Conservation (phyloP, 2,888 invertebrate genomes). For the Zele albiditarsus region DNA sequence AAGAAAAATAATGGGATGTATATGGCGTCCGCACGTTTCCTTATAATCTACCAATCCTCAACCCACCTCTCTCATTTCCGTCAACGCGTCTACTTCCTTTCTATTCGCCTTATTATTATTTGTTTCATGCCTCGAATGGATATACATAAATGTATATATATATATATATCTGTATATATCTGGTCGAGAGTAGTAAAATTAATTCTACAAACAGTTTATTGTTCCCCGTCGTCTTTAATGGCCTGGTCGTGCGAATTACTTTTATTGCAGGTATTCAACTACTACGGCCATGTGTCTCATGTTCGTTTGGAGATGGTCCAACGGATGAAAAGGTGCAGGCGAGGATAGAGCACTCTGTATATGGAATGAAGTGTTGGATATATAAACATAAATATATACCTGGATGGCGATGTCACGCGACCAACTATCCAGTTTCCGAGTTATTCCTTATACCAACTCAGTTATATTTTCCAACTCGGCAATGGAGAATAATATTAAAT, state of each 20-base stretch:
- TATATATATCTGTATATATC: not conserved
- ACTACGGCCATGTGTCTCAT: constrained; percentile 22
- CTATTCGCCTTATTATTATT: constrained; percentile 29
- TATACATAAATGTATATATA: too few species aligned
- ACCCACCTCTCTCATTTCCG: not conserved
- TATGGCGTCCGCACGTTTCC: not conserved
- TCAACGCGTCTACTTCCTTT: not conserved
- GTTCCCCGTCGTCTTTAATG: constrained; percentile 56
- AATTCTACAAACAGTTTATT: constrained; percentile 68
- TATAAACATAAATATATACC: constrained; percentile 40
- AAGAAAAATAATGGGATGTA: not conserved
- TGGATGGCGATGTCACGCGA: constrained; percentile 56
- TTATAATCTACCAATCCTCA: not conserved
- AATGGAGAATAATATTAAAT: too few species aligned
- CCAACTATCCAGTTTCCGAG: constrained; percentile 40
- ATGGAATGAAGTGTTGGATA: constrained; percentile 18
- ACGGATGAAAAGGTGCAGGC: not conserved
- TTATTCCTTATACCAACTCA: not conserved
- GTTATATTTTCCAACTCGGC: not conserved
- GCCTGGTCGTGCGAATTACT: constrained; percentile 60
- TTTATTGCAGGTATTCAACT: constrained; percentile 56
- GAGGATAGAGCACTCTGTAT: not conserved
- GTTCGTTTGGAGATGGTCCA: constrained; percentile 20
- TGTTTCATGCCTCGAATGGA: constrained; percentile 5
- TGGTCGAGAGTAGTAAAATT: constrained; percentile 62